These are phyloP conservation scores for Mya arenaria DNA, from an alignment of 1,140 invertebrate species.

Conservation along the genomic window DNA sequence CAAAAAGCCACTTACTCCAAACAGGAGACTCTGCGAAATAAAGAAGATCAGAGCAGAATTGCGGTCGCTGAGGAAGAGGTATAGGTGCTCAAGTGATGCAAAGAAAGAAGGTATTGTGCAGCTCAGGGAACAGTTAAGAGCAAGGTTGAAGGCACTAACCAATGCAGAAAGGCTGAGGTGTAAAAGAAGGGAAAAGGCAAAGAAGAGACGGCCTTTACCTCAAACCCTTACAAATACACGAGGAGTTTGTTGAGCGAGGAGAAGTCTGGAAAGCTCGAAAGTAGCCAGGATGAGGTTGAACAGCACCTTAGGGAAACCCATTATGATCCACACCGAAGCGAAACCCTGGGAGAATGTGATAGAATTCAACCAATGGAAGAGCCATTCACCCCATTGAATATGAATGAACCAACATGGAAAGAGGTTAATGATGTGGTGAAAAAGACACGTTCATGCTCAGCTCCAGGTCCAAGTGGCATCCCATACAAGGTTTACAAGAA, in stretches of 20 bases:
- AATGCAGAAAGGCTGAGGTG: not conserved
- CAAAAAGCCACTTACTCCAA: not conserved
- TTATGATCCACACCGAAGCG: not conserved
- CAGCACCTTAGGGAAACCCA: slow-evolving; percentile 1
- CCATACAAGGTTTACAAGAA: slow-evolving; percentile 38
- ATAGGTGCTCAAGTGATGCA: slow-evolving; percentile 6
- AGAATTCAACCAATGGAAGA: not conserved
- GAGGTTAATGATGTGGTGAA: slow-evolving; percentile 15
- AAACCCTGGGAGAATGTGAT: not conserved
- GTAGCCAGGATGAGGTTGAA: slow-evolving; percentile 10
- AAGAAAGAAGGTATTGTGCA: slow-evolving; percentile 9
- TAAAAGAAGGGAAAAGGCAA: slow-evolving; percentile 2
- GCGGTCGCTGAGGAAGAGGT: not conserved
- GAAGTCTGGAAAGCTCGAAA: slow-evolving; percentile 10
- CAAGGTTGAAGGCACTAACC: not conserved
- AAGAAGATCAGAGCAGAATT: slow-evolving; percentile 10
- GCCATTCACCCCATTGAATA: not conserved
- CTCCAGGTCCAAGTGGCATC: slow-evolving; percentile 23
- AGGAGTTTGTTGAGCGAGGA: not conserved
- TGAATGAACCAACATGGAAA: not conserved
- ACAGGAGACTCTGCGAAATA: slow-evolving; percentile 18
- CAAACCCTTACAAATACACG: slow-evolving; percentile 32
- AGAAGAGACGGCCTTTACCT: not conserved
- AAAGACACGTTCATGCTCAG: slow-evolving; percentile 6
- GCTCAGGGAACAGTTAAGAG: not conserved